Base-by-base conservation (phyloP, 2,797 vertebrate species). In the Coregonus suidteri region DNA sequence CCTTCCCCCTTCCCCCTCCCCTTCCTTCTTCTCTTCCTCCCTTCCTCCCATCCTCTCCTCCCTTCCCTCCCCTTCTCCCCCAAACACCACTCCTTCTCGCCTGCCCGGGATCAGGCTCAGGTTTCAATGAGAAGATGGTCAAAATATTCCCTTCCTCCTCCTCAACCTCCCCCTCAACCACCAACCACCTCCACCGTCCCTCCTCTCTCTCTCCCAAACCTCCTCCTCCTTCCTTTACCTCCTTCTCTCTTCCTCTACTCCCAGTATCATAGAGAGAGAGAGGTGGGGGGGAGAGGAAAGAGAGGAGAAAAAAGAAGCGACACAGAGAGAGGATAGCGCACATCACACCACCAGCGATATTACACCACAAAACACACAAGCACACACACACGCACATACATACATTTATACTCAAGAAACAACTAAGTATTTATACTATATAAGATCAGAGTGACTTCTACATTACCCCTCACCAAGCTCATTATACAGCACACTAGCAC, bases 41-140 rank as follows among this genome's bases (percentile, higher is more conserved):
- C 31, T n/a, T 56, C n/a, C 64, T 15, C 18, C 75, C 72, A 83
- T 82, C 82, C 85, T 37, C 75, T 59, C 59, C 13, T 64, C 81
- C 78, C 81, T 82, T 85, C 66, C 76, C 80, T 75, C 85, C 72
- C 85, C 84, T 84, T 85, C 85, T 80, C 86, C 84, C 84, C 83
- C 86, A 67, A 84, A 82, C 85, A 83, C 90, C 82, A 83, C 91
- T 91, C 91, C 91, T 94, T 92, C 93, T 91, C 92, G 88, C 92
- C 89, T 93, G 94, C 94, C 91, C 75, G 89, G 91, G 93, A 93
- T 92, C 91, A 94, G 92, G 92, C 90, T 95, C 93, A 88, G 89
- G 92, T 95, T 94, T 95, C 93, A 93, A 85, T 90, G 86, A 91
- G 87, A 82, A 91, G 91, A 85, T 88, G 89, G 90, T 94, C 94